phyloP scores from a whole-genome alignment of 2,888 invertebrate species.

The Zhengitettix transpicula region DNA sequence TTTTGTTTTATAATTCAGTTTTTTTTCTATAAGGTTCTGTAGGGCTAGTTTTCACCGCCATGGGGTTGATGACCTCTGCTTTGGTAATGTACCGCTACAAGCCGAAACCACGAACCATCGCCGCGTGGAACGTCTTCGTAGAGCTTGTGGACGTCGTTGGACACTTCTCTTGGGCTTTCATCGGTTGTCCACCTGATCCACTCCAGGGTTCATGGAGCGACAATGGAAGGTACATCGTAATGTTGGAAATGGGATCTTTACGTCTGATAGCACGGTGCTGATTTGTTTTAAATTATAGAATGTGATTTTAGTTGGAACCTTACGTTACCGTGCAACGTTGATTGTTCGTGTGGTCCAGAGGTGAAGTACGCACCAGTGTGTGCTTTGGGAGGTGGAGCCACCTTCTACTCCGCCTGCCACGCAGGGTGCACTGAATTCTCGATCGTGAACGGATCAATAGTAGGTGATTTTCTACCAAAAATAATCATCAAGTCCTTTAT shows the following conservation, averaged over 20 bases:
- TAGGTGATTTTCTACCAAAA: slow-evolving; percentile 1
- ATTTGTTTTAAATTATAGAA: too few species aligned
- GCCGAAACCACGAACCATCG: slow-evolving; percentile 19
- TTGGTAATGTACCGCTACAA: slow-evolving; percentile 18
- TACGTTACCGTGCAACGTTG: slow-evolving; percentile 20
- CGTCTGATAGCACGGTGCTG: too few species aligned
- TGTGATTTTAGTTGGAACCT: slow-evolving; percentile 16
- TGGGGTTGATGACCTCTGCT: slow-evolving; percentile 18
- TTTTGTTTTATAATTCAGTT: too few species aligned
- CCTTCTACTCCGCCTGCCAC: slow-evolving; percentile 32
- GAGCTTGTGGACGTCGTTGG: slow-evolving; percentile 19
- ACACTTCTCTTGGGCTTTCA: slow-evolving; percentile 18
- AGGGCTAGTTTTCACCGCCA: slow-evolving; percentile 19
- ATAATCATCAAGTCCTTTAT: too few species aligned
- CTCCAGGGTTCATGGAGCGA: neutral
- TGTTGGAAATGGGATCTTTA: too few species aligned
- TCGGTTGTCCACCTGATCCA: slow-evolving; percentile 19
- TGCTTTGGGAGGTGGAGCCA: slow-evolving; percentile 19
- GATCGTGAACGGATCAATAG: slow-evolving; percentile 10
- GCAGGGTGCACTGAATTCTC: slow-evolving; percentile 26
- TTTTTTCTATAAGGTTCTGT: slow-evolving; percentile 15
- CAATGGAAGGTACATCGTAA: neutral
- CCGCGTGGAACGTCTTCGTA: slow-evolving; percentile 20
- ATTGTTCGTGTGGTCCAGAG: slow-evolving; percentile 20
- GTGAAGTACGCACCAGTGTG: slow-evolving; percentile 25